Evolutionary conservation across 2,797 vertebrate species (phyloP), one percentile per base, ranked within the genome.

Genomic region (Numenius phaeopus): DNA sequence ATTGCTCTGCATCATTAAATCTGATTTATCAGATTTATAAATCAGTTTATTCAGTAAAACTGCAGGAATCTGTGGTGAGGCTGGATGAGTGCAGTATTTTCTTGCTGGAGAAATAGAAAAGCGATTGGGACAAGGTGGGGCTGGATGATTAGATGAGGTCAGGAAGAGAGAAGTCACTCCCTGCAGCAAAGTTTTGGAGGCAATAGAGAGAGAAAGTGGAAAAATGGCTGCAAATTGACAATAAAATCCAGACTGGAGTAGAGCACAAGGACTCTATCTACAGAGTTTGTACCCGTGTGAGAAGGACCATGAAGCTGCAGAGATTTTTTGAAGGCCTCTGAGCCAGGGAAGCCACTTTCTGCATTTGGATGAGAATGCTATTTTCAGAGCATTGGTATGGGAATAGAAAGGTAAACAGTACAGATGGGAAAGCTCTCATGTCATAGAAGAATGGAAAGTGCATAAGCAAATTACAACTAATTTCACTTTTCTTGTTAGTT

Each of bases 261-360:
- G 49, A 67, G 5, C 1, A 22, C 20, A 67, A 27, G 13, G 44
- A 54, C 34, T 37, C 34, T 37, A 37, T 37, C 34, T 37, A 44
- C 14, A 22, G 23, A 49, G 8, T 4, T 87, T 5, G 2, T 32
- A 19, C 8, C 7, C 2, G 1, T 20, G 7, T 8, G 9, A 40
- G 44, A 32, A 64, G n/a, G 42, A 69, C 14, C 2, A 37, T 19
- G 21, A 61, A 77, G 14, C 3, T 84, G 44, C 20, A 69, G 46
- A 58, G 18, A 22, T 13, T 64, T 64, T 64, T 52, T 42, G 30
- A 40, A 49, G 34, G 26, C 3, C 3, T 44, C 21, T 81, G 39
- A 9, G 4, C 4, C 5, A 55, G 58, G 16, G 6, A 71, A 29
- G 2, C 1, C 3, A 4, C 4, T 57, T 6, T n/a, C n/a, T 67